phyloP scores from a whole-genome alignment of 2,113 vertebrate genomes.

The Pelodiscus sinensis region DNA sequence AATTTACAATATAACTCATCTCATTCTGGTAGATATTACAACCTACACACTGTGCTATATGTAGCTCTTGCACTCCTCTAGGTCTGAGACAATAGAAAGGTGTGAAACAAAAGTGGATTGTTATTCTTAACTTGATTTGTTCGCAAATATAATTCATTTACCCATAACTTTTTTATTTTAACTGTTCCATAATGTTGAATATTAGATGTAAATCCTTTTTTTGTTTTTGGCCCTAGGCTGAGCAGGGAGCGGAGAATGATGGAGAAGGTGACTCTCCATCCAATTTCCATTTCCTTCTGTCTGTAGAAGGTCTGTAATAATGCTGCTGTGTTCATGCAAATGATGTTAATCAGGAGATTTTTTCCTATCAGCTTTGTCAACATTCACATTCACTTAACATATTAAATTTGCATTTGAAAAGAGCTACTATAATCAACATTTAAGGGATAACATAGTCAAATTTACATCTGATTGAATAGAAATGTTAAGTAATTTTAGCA shows the following conservation, averaged over 20 bases:
- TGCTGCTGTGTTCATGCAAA: constrained; percentile 65
- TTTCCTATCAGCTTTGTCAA: constrained; percentile 79
- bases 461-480: constrained; percentile 82
- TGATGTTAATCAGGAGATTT: constrained; percentile 78
- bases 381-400: constrained; percentile 83
- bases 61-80: not conserved
- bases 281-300: constrained; percentile 44
- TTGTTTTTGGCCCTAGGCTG: constrained; percentile 34
- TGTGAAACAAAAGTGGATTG: not conserved
- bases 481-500: constrained; percentile 81
- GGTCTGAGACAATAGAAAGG: not conserved
- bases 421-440: constrained; percentile 81
- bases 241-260: not conserved
- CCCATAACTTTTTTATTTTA: not conserved
- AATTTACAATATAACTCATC: not conserved
- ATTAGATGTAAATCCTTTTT: constrained; percentile 12
- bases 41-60: not conserved
- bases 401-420: constrained; percentile 83
- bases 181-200: constrained; percentile 16
- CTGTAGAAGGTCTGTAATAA: constrained; percentile 56
- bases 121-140: not conserved
- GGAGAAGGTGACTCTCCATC: constrained; percentile 53
- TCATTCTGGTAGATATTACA: not conserved
- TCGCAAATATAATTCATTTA: not conserved
- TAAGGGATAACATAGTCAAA: constrained; percentile 82